Evolutionary conservation across 2,797 vertebrate species (phyloP), one percentile per base, ranked within the genome.

Genomic region (Phataginus tricuspis): DNA sequence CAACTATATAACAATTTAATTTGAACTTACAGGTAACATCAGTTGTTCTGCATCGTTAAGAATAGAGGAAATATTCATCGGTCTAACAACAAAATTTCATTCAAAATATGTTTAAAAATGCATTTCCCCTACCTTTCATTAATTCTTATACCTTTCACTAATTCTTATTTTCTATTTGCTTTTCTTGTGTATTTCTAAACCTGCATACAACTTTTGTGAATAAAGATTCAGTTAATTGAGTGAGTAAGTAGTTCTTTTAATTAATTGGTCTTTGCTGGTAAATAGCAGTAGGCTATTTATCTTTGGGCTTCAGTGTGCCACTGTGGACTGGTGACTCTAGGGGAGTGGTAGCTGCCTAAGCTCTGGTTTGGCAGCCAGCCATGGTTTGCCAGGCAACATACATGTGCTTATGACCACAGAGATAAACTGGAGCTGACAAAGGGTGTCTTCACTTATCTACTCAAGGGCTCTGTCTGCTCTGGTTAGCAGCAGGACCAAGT

Each of bases 171-270:
- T 66, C 2, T 82, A 7, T 39, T n/a, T 91, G 27, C 23, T 63
- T 74, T 77, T 84, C 4, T 85, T 83, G 87, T 59, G n/a, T 49
- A 80, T 85, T 57, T 95, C 39, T 92, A 49, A 92, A 71, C 5
- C 21, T 68, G 1, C 42, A 25, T 71, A 45, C 0, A 77, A 68
- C 25, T 86, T 93, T 64, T 13, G 18, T 13, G 13, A 21, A 63
- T 15, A 75, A 7, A 63, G 4, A 74, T 25, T 89, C 15, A 74
- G 59, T 64, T 64, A 83, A 63, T 37, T 69, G 78, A 74, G 2
- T 69, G 78, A 74, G 2, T 55, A 61, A 79, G 15, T 72, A 71
- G 19, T 29, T 84, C 4, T 49, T n/a, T 86, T 61, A 85, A 90
- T 72, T 51, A 72, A 45, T 21, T 42, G 23, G 25, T 80, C n/a